Evolutionary conservation across 2,888 invertebrate species (phyloP).

Genomic region (Alloscopus bannaensis): DNA sequence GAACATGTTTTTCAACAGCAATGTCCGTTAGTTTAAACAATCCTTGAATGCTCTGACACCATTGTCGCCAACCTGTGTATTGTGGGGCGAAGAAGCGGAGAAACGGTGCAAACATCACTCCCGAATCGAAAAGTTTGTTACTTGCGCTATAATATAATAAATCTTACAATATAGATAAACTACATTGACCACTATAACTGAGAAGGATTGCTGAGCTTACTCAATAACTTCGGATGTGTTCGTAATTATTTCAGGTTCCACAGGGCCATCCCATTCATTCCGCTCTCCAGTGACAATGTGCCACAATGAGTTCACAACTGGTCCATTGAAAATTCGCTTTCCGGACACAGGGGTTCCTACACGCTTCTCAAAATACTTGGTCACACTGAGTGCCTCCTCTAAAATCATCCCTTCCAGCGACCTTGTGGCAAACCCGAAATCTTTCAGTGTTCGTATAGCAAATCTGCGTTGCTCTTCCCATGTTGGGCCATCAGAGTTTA

Average conservation of each 20-base stretch:
- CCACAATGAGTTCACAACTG: conserved; percentile 11
- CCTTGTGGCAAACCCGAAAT: conserved; percentile 50
- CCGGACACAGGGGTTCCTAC: conserved; percentile 28
- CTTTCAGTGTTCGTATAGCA: conserved; percentile 32
- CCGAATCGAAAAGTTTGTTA: background rate
- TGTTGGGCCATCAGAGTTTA: conserved; percentile 35
- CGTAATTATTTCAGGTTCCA: background rate
- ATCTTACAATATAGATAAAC: background rate
- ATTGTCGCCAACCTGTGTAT: background rate
- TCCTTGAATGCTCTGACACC: background rate
- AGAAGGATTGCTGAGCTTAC: too few relatives aligned
- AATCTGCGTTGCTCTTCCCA: conserved; percentile 56
- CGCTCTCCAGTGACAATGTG: background rate
- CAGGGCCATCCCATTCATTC: conserved; percentile 5
- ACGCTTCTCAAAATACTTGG: conserved; percentile 25
- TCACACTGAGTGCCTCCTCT: conserved; percentile 40
- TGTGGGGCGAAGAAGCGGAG: background rate
- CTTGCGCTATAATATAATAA: background rate
- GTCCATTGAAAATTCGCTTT: background rate
- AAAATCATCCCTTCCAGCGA: conserved; percentile 29
- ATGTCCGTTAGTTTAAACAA: background rate
- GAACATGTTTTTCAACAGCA: conserved; percentile 14
- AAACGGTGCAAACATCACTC: background rate
- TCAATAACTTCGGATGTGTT: too few relatives aligned
- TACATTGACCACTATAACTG: background rate